These are phyloP conservation scores for Argya squamiceps DNA, from an alignment of 2,797 vertebrate species.

Conservation along the genomic window DNA sequence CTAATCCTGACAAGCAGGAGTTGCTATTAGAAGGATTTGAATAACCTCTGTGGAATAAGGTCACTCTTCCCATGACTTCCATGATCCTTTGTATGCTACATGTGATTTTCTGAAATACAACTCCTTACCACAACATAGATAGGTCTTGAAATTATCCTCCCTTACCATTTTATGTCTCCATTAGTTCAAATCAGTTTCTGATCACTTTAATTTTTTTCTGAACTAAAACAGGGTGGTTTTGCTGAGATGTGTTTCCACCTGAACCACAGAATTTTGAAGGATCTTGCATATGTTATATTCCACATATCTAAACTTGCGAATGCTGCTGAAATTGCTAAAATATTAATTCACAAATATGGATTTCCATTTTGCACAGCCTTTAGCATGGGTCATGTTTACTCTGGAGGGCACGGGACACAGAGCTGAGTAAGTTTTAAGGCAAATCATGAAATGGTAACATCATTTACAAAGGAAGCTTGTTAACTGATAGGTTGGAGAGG, in stretches of 20 bases:
- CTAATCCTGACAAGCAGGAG: not conserved
- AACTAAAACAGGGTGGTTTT: not conserved
- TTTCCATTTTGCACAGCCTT: not conserved
- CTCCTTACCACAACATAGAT: not conserved
- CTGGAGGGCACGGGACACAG: not conserved
- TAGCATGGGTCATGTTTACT: not conserved
- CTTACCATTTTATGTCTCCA: not conserved
- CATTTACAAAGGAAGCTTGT: not conserved
- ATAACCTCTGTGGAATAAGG: not conserved
- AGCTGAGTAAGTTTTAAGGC: not conserved
- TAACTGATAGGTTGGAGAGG: slow-evolving; percentile 14
- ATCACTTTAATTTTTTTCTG: not conserved
- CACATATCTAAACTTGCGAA: not conserved
- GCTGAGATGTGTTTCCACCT: not conserved
- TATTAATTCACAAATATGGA: not conserved
- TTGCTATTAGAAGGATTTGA: not conserved
- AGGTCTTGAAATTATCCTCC: not conserved
- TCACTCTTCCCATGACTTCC: not conserved
- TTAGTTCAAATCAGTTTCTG: not conserved
- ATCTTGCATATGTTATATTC: not conserved
- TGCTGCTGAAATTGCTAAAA: not conserved
- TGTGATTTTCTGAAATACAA: not conserved
- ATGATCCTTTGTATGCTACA: not conserved
- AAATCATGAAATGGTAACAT: not conserved
- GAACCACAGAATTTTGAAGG: not conserved